These are phyloP conservation scores for Cydia pomonella DNA, from an alignment of 1,140 invertebrate genomes.

Conservation along the genomic window DNA sequence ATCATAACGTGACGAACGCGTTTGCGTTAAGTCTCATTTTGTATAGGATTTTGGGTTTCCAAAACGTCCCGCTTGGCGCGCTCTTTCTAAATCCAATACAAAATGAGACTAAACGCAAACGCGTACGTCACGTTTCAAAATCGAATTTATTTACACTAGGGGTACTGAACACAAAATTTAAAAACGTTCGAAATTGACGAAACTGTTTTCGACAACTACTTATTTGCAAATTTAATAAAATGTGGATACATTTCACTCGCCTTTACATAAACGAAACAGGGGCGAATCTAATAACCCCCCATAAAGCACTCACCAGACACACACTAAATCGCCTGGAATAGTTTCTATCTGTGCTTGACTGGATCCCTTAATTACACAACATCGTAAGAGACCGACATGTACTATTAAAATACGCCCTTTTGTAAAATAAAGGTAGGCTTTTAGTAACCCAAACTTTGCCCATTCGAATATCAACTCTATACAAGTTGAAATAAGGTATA, in stretches of 20 bases:
- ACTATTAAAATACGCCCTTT: neutral
- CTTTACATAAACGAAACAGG: neutral
- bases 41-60: no score
- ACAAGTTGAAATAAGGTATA: neutral
- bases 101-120: no score
- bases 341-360: neutral
- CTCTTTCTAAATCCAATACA: no score
- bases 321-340: slow-evolving; percentile 3
- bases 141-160: no score
- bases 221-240: no score
- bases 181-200: no score
- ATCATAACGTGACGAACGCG: no score
- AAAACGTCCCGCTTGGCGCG: no score
- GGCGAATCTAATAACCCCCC: neutral
- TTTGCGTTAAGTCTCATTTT: no score
- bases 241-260: neutral
- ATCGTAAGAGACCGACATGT: neutral
- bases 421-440: neutral
- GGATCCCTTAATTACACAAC: neutral
- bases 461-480: neutral
- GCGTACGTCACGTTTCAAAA: no score
- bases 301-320: neutral
- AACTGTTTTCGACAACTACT: no score
- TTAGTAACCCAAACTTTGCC: neutral
- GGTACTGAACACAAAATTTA: no score